Evolutionary conservation across 1,140 invertebrate genomes (phyloP), one percentile per base, ranked within the genome.

Genomic region (Sweltsa coloradensis): DNA sequence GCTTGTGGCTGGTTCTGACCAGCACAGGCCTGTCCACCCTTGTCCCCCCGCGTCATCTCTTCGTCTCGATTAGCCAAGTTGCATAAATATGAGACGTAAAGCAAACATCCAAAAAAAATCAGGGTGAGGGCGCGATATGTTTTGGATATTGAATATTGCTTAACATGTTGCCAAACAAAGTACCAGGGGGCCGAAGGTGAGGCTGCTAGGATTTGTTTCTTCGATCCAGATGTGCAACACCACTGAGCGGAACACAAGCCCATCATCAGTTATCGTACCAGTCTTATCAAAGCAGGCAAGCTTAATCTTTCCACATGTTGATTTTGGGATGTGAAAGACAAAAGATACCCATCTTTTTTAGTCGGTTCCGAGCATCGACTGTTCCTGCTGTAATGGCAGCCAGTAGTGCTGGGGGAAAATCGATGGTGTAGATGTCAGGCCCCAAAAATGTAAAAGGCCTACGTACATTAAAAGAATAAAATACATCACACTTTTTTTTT

Each of bases 231-330:
- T 9, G 44, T 9, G 48, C 0, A 83, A 75, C 0, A 89, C 72
- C 5, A 89, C 80, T 3, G 85, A 85, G 79, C 83, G 86, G 73
- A 92, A 81, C 63, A 91, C 86, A 7, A 92, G 61, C 1, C 88
- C 87, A 64, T 91, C 88, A 67, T 92, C 89, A 1, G 89, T 93
- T 31, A 93, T 62, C 0, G 89, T 93, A 18, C 89, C 89, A 4
- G 89, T 92, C 85, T 99, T 99, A 66, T 99, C 96, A 66, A 99
- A 99, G 59, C 92, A 96, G 40, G 96, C 77, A 55, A 89, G 85
- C 67, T 97, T 89, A n/a, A 97, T 72, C 24, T 88, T 92, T 0
- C 96, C 96, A 53, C 87, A 86, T 87, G 59, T 97, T 98, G 49
- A 99, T 96, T 2, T 85, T 83, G 19, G 83, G 72, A 0, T 94